A percentile compares a stretch with the other conserved stretches of the same genome.
phyloP scores from a whole-genome alignment of 2,888 invertebrate genomes.

The Notodonta dromedarius region DNA sequence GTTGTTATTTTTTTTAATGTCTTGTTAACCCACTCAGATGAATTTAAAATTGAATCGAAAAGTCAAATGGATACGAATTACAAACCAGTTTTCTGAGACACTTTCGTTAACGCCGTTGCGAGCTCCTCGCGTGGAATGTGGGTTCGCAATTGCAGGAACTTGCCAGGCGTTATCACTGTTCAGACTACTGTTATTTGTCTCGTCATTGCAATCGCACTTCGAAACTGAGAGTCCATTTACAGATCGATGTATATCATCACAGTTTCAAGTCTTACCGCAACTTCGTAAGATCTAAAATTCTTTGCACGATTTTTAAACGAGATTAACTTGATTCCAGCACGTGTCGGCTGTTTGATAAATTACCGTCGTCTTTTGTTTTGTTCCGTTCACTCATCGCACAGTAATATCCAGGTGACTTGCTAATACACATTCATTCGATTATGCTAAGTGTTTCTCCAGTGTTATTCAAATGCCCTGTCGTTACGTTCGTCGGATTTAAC shows the following conservation, averaged over 20 bases:
- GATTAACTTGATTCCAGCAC: conserved; percentile 22
- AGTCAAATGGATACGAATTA: conserved; percentile 25
- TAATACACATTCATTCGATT: conserved; percentile 33
- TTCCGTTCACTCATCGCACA: conserved; percentile 34
- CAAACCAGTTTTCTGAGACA: conserved; percentile 50
- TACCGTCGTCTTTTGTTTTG: conserved; percentile 39
- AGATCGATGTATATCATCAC: conserved; percentile 5
- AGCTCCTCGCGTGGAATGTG: conserved; percentile 55
- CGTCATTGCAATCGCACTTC: conserved; percentile 27
- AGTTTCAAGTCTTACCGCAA: conserved; percentile 7
- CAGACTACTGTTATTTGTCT: conserved; percentile 41
- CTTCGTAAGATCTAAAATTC: conserved; percentile 8
- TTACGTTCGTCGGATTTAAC: conserved; percentile 24
- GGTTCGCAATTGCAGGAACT: conserved; percentile 51
- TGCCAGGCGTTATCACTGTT: conserved; percentile 48
- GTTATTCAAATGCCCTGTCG: conserved; percentile 30
- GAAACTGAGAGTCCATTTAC: conserved; percentile 53
- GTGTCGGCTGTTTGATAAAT: conserved; percentile 50
- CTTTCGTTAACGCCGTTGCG: conserved; percentile 55
- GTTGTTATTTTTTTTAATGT: background rate
- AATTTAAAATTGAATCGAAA: conserved; percentile 23
- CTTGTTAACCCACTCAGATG: background rate
- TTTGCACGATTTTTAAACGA: conserved; percentile 1
- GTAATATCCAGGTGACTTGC: conserved; percentile 42
- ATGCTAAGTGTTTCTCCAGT: conserved; percentile 15